phyloP scores from a whole-genome alignment of 2,888 invertebrate species.

The Drosophila austrosaltans region DNA sequence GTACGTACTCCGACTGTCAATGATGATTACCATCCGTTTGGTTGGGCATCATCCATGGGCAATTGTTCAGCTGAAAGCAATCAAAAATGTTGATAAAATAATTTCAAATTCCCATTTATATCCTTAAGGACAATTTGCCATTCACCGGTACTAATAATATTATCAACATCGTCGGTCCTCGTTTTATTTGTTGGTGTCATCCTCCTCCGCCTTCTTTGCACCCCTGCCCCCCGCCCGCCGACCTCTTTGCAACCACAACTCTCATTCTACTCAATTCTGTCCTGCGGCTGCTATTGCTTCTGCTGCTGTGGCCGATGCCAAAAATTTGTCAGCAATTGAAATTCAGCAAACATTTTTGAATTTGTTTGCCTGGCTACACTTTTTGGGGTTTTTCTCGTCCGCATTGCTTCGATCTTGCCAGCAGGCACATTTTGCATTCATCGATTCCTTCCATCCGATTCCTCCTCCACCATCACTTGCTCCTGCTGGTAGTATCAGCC shows the following conservation, averaged over 20 bases:
- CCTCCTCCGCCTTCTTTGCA: constrained; percentile 24
- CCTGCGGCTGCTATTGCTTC: constrained; percentile 35
- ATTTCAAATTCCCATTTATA: constrained; percentile 79
- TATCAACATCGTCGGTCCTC: constrained; percentile 61
- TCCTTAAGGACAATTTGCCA: constrained; percentile 80
- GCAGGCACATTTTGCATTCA: constrained; percentile 77
- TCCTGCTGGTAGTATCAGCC: not conserved
- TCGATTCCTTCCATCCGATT: constrained; percentile 7
- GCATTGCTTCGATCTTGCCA: constrained; percentile 47
- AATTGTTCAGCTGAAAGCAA: constrained; percentile 78
- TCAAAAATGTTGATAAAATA: constrained; percentile 81
- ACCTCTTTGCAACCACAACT: constrained; percentile 7
- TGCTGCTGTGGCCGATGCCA: constrained; percentile 28
- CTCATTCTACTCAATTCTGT: constrained; percentile 25
- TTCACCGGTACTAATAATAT: constrained; percentile 77
- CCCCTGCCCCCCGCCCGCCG: constrained; percentile 7
- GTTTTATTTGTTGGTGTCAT: constrained; percentile 9
- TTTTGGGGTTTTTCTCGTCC: constrained; percentile 51
- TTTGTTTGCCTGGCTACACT: constrained; percentile 69
- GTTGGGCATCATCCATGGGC: constrained; percentile 38
- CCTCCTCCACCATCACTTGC: not conserved
- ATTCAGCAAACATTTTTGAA: constrained; percentile 80
- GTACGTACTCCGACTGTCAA: constrained; percentile 51
- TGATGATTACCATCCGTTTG: constrained; percentile 38
- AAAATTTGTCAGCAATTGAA: constrained; percentile 79